phyloP scores from a whole-genome alignment of 2,113 vertebrate species.

The Gymnarchus niloticus region DNA sequence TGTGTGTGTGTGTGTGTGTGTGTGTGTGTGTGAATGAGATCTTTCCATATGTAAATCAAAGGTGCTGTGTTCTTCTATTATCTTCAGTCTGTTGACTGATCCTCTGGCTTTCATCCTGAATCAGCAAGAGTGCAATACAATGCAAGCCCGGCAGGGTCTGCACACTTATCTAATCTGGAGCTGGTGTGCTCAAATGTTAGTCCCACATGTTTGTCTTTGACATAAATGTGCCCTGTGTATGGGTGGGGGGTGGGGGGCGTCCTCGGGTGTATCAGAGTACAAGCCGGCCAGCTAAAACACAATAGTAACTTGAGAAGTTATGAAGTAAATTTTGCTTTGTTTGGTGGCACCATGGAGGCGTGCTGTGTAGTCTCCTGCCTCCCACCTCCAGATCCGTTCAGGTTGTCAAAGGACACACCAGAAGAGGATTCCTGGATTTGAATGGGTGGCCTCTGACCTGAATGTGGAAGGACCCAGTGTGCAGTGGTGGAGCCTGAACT shows the following conservation, averaged over 20 bases:
- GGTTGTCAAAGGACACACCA: neutral
- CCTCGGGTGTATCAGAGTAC: neutral
- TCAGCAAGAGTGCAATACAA: neutral
- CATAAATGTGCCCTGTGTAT: slow-evolving; percentile 4
- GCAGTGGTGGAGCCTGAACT: neutral
- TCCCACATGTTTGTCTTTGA: neutral
- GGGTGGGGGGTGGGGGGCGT: no score
- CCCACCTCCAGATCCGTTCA: neutral
- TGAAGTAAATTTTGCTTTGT: neutral
- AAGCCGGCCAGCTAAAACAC: neutral
- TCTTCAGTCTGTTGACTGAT: neutral
- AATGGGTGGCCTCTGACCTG: neutral
- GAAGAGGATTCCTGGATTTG: neutral
- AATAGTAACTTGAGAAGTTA: neutral
- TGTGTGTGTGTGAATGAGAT: no score
- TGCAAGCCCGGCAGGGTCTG: neutral
- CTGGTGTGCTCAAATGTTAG: neutral
- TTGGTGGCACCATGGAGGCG: neutral
- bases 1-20: no score
- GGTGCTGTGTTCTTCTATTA: no score
- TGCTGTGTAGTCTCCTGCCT: neutral
- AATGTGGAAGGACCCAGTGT: neutral
- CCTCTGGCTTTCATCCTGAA: neutral
- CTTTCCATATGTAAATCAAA: neutral
- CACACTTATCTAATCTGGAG: neutral